A percentile compares a stretch with the other conserved stretches of the same genome.
Evolutionary conservation across 2,113 vertebrate genomes (phyloP).

Genomic region (Sorex fumeus): DNA sequence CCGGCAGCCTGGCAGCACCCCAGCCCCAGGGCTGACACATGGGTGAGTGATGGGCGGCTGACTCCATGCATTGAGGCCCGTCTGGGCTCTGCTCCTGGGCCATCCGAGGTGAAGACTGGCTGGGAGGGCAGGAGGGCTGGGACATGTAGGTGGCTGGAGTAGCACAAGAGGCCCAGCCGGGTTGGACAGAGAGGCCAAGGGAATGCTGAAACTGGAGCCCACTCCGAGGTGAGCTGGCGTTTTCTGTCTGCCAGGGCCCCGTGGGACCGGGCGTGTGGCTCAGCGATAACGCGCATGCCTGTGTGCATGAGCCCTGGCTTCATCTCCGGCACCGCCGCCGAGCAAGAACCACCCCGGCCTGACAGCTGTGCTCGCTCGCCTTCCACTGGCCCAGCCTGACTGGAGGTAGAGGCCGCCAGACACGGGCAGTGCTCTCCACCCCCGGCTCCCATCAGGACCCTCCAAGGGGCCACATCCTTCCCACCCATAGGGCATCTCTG

Average conservation of each 20-base stretch:
- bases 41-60: neutral
- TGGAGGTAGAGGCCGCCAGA: neutral
- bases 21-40: neutral
- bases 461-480: neutral
- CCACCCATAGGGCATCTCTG: neutral
- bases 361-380: neutral
- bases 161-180: neutral
- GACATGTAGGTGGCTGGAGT: neutral
- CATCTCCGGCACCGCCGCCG: too few species aligned
- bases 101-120: neutral
- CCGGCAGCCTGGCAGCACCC: neutral
- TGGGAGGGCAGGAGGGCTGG: neutral
- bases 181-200: neutral
- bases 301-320: too few species aligned
- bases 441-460: neutral
- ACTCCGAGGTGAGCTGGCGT: neutral
- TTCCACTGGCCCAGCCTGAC: neutral
- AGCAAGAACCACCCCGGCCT: neutral
- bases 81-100: neutral
- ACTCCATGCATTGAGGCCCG: too few species aligned
- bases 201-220: neutral
- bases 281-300: too few species aligned
- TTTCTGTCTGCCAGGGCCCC: conserved; percentile 19
- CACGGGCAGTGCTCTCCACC: neutral
- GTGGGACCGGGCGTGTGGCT: too few species aligned